A percentile compares a stretch with the other conserved stretches of the same genome.
These are phyloP conservation scores for Cotesia congregata DNA, from an alignment of 2,888 invertebrate species.

Conservation along the genomic window DNA sequence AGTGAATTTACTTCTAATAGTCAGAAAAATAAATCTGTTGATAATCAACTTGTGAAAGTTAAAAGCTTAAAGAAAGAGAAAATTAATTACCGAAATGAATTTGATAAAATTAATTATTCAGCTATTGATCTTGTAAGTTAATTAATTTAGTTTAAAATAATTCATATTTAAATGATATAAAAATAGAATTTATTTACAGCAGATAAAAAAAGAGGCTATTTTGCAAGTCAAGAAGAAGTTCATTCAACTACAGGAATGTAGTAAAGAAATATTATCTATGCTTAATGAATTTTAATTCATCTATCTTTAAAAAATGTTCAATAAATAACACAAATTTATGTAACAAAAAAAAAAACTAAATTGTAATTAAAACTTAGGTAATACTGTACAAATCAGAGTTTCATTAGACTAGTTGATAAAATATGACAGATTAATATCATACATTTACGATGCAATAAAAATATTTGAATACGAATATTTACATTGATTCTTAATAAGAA, in stretches of 20 bases:
- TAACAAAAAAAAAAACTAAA: conserved; percentile 4
- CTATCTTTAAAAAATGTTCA: neutral
- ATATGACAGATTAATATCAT: neutral
- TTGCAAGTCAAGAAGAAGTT: neutral
- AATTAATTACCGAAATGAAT: neutral
- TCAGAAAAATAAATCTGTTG: neutral
- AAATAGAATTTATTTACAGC: neutral
- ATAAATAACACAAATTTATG: neutral
- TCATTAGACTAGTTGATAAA: neutral
- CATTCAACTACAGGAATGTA: neutral
- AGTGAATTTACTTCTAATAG: neutral
- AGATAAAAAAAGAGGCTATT: neutral
- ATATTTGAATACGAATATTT: neutral
- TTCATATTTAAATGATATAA: neutral
- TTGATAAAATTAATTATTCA: conserved; percentile 1
- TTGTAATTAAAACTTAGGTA: conserved; percentile 7
- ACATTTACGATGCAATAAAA: neutral
- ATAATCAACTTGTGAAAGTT: conserved; percentile 3
- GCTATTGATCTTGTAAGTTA: neutral
- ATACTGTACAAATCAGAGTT: neutral
- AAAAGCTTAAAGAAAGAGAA: neutral
- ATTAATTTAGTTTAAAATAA: neutral
- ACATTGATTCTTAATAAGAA: neutral
- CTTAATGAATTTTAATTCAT: neutral
- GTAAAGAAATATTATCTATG: neutral